Evolutionary conservation across 1,140 invertebrate species (phyloP), one percentile per base, ranked within the genome.

Genomic region (Zelostemma sp.): DNA sequence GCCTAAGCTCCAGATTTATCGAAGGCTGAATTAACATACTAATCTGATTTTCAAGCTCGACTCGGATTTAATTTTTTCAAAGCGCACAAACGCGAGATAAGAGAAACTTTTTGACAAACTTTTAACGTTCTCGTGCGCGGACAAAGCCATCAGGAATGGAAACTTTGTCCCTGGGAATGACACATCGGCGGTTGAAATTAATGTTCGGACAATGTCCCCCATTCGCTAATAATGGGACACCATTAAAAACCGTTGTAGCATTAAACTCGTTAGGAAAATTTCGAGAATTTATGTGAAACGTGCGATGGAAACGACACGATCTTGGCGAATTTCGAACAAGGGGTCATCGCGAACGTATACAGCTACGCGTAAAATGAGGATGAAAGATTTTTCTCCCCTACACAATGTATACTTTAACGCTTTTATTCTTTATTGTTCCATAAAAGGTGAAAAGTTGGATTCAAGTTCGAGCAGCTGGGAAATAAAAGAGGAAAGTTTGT

Each of bases 251-350:
- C 49, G 50, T 54, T 65, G 75, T 77, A 69, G 71, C 68, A 75
- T 73, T 74, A 74, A 76, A 76, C 74, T 79, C 69, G 75, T 76
- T 80, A 76, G 70, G 74, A 68, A 77, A 79, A 79, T 76, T 80
- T 77, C 70, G 2, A 40, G 3, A 11, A 40, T 28, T 28, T 28
- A 28, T 28, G 25, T 4, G 25, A 28, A 8, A 3, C 25, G 25
- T 28, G 25, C 25, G 25, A n/a, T n/a, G 25, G 8, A 28, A 8
- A 28, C 25, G 25, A 28, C 25, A 28, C 8, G 8, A 28, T 8
- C 25, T 8, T n/a, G n/a, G n/a, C n/a, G n/a, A n/a, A n/a, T n/a
- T n/a, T n/a, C n/a, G n/a, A n/a, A n/a, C n/a, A n/a, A n/a, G n/a
- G n/a, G n/a, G n/a, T n/a, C n/a, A n/a, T n/a, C n/a, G n/a, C n/a